Evolutionary conservation across 2,888 invertebrate species (phyloP), one percentile per base, ranked within the genome.

Genomic region (Xanthia togata): DNA sequence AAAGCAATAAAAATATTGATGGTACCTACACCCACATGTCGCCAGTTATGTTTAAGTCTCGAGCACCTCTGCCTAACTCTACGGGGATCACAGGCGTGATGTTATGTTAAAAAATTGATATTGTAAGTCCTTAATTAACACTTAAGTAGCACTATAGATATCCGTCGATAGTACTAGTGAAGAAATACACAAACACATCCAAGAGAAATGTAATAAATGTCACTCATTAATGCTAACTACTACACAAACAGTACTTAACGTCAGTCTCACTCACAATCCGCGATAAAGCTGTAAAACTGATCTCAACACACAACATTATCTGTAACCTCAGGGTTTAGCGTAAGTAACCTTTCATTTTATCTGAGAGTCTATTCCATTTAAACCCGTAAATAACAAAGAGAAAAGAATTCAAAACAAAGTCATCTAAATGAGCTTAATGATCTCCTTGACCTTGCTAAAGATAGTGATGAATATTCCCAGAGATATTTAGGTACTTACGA

Each of bases 301-400:
- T 69, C 60, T 38, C n/a, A 31, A 4, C 9, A 50, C 41, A 83
- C 60, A 63, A 20, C 35, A 35, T 67, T 79, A 79, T 79, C 79
- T 64, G 3, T 69, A 64, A 69, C 67, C 70, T 64, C 62, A 23
- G 50, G 26, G 62, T 14, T 72, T 62, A 53, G 31, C 8, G 17
- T 55, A 44, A 47, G 65, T 59, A 65, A 69, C 35, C 50, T 79
- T 60, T 73, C 0, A 38, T 35, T 35, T 59, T 26, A 70, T 78
- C 26, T 26, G 12, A 20, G 35, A 50, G 11, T 41, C 17, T 23
- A 23, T 41, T 20, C 12, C 8, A 62, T 23, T n/a, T 63, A 31
- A 14, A 12, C 14, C 26, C 12, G 38, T 62, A 23, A 60, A 62
- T 11, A 64, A 3, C 14, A 53, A 57, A 38, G 14, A 57, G 17